Evolutionary conservation across 2,797 vertebrate genomes (phyloP).

Genomic region (Rhinophrynus dorsalis): DNA sequence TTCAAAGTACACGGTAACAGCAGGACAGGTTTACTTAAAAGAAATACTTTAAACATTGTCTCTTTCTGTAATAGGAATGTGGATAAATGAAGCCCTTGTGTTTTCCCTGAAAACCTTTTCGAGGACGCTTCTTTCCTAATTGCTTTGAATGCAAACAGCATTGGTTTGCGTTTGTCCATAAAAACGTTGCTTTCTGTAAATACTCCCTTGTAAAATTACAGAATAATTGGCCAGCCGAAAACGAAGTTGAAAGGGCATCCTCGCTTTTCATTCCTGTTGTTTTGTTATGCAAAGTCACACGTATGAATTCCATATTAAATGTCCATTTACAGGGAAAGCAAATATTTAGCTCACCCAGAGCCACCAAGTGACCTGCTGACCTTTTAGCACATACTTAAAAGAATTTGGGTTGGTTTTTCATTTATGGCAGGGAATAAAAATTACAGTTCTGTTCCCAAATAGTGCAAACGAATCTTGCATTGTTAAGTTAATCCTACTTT

Average conservation of each 20-base stretch:
- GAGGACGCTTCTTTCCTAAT: neutral
- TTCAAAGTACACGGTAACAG: no score
- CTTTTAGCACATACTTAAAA: conserved; percentile 68
- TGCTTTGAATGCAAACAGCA: neutral
- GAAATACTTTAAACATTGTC: no score
- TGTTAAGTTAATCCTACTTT: conserved; percentile 72
- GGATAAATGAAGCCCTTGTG: neutral
- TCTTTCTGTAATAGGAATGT: neutral
- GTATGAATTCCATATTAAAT: conserved; percentile 46
- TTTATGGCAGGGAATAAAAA: conserved; percentile 78
- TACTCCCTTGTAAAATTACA: neutral
- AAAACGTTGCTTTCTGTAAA: conserved; percentile 11
- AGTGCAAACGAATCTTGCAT: conserved; percentile 69
- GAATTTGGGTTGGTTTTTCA: conserved; percentile 63
- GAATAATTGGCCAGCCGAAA: conserved; percentile 3
- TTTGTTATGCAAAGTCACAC: conserved; percentile 4
- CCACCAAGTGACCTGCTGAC: conserved; percentile 70
- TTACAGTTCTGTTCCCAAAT: conserved; percentile 71
- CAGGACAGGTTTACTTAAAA: no score
- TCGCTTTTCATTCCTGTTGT: conserved; percentile 6
- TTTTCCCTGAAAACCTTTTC: neutral
- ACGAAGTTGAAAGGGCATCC: neutral
- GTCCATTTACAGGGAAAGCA: conserved; percentile 37
- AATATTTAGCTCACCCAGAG: conserved; percentile 37
- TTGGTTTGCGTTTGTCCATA: neutral